Percentiles rank a stretch among this genome's conserved stretches.
Evolutionary conservation across 2,888 invertebrate genomes (phyloP).

Genomic region (Yponomeuta malinellus): DNA sequence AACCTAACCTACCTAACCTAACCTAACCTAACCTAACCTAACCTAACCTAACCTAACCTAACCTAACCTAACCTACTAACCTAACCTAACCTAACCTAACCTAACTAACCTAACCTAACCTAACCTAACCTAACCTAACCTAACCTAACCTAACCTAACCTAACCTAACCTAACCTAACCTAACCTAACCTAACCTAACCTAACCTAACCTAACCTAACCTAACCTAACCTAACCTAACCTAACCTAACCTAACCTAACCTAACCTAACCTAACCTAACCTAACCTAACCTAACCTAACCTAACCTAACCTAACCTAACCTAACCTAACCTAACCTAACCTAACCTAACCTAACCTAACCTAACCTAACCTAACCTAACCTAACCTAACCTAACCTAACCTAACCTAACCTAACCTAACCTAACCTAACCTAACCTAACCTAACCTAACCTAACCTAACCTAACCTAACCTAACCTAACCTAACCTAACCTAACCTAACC

Average conservation of each 20-base stretch:
- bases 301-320: slow-evolving; percentile 13
- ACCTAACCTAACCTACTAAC: slow-evolving; percentile 22
- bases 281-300: slow-evolving; percentile 22
- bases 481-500: slow-evolving; percentile 15
- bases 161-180: slow-evolving; percentile 27
- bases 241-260: slow-evolving; percentile 3
- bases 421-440: slow-evolving; percentile 13
- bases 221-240: slow-evolving; percentile 23
- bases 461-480: slow-evolving; percentile 16
- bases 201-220: slow-evolving; percentile 24
- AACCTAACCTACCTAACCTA: slow-evolving; percentile 23
- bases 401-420: slow-evolving; percentile 16
- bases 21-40: slow-evolving; percentile 20
- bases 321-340: slow-evolving; percentile 20
- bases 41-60: slow-evolving; percentile 27
- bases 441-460: slow-evolving; percentile 8
- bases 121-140: slow-evolving; percentile 27
- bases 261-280: slow-evolving; percentile 17
- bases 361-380: slow-evolving; percentile 16
- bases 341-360: slow-evolving; percentile 29
- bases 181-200: slow-evolving; percentile 22
- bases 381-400: slow-evolving; percentile 14
- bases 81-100: slow-evolving; percentile 22
- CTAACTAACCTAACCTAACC: slow-evolving; percentile 20
- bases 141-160: slow-evolving; percentile 25